Conservation (phyloP, 2,113 vertebrate genomes). For the Vimba vimba region DNA sequence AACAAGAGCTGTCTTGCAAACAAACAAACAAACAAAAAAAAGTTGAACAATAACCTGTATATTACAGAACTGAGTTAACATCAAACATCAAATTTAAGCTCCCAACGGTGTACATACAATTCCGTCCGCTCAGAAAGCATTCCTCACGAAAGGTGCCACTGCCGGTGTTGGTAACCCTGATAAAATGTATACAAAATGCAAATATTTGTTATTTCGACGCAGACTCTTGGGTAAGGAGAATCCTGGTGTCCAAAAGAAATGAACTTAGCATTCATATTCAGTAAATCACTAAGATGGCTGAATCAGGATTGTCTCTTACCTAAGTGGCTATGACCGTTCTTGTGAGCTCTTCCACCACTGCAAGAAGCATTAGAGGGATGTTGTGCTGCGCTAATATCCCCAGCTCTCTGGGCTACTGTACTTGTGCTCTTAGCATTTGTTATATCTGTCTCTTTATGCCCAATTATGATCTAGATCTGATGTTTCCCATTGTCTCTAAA, state of each 20-base stretch:
- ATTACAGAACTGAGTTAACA: constrained; percentile 79
- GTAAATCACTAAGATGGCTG: constrained; percentile 52
- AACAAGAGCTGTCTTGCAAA: constrained; percentile 68
- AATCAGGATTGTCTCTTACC: constrained; percentile 71
- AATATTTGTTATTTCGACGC: constrained; percentile 65
- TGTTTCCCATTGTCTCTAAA: constrained; percentile 52
- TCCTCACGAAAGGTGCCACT: constrained; percentile 70
- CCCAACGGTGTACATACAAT: constrained; percentile 58
- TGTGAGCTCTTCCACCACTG: constrained; percentile 55
- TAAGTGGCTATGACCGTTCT: constrained; percentile 74
- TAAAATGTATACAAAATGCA: constrained; percentile 53
- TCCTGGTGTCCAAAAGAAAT: constrained; percentile 53
- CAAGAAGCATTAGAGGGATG: constrained; percentile 61
- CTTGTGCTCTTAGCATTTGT: constrained; percentile 72
- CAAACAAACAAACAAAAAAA: constrained; percentile 56
- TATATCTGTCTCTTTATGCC: constrained; percentile 63
- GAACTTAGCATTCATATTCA: background rate
- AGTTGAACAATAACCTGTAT: constrained; percentile 77
- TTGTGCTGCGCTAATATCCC: constrained; percentile 75
- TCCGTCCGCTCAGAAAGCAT: constrained; percentile 77
- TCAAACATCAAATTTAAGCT: constrained; percentile 42
- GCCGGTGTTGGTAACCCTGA: constrained; percentile 69
- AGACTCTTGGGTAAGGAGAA: constrained; percentile 71
- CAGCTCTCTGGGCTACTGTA: constrained; percentile 67
- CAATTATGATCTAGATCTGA: constrained; percentile 60